These are phyloP conservation scores for Lagopus leucura DNA, from an alignment of 2,113 vertebrate species.

Conservation along the genomic window DNA sequence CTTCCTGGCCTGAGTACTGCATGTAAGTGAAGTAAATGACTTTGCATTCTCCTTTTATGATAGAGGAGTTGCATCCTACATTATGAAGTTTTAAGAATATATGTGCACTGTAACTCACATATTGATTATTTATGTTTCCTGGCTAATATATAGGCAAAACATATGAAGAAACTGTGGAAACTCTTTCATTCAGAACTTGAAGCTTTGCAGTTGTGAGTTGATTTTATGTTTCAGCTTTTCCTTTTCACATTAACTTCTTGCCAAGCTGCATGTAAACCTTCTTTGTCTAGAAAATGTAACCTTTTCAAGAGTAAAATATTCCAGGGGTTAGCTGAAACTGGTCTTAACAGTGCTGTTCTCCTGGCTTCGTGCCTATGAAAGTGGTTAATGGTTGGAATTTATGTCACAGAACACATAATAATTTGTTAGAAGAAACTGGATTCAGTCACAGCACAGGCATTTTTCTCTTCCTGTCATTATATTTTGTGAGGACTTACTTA, in stretches of 20 bases:
- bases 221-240: conserved; percentile 57
- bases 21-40: not conserved
- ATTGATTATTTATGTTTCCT: conserved; percentile 42
- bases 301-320: conserved; percentile 39
- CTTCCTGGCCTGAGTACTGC: not conserved
- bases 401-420: conserved; percentile 67
- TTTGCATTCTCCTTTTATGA: not conserved
- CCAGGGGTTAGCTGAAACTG: not conserved
- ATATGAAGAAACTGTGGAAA: conserved; percentile 73
- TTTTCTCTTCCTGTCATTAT: conserved; percentile 72
- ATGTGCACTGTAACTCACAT: not conserved
- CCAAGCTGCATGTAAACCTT: conserved; percentile 56
- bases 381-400: conserved; percentile 69
- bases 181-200: conserved; percentile 79
- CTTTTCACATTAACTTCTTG: conserved; percentile 39
- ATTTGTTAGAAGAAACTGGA: conserved; percentile 67
- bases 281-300: conserved; percentile 48
- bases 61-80: not conserved
- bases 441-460: conserved; percentile 62
- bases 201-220: conserved; percentile 79
- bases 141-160: conserved; percentile 53
- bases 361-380: conserved; percentile 63
- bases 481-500: conserved; percentile 54
- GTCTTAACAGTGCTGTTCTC: conserved; percentile 42
- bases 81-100: not conserved